Evolutionary conservation across 2,113 vertebrate genomes (phyloP).

Genomic region (Stigmatopora argus): DNA sequence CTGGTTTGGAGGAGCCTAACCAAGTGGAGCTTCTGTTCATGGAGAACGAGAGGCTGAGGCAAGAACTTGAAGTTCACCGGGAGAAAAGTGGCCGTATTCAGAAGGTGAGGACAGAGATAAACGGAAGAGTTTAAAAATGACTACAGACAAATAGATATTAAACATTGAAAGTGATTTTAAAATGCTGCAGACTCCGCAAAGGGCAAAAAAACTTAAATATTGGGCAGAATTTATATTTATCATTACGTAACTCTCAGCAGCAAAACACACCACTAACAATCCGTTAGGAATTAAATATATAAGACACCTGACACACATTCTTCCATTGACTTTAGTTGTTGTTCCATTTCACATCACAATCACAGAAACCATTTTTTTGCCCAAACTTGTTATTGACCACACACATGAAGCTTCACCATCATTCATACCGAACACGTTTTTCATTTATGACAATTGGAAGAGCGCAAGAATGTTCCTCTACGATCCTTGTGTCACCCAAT

Average conservation of each 20-base stretch:
- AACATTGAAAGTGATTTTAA: too few relatives aligned
- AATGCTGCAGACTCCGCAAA: too few relatives aligned
- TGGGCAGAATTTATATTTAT: too few relatives aligned
- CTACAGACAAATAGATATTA: background rate
- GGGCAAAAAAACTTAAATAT: too few relatives aligned
- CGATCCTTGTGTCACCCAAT: background rate
- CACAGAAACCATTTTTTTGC: background rate
- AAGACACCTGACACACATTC: too few relatives aligned
- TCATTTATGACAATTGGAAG: background rate
- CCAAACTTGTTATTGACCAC: background rate
- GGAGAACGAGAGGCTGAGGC: slow-evolving; percentile 86
- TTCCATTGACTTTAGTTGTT: background rate
- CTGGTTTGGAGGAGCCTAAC: slow-evolving; percentile 76
- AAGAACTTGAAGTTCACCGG: slow-evolving; percentile 78
- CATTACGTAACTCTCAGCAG: too few relatives aligned
- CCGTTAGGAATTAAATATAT: too few relatives aligned
- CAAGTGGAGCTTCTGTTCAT: slow-evolving; percentile 79
- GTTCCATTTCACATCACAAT: background rate
- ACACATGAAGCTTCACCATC: background rate
- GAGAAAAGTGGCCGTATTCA: slow-evolving; percentile 86
- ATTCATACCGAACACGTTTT: background rate
- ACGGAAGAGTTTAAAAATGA: background rate
- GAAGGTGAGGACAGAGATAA: slow-evolving; percentile 75
- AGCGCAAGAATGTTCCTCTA: background rate
- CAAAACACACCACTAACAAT: too few relatives aligned